Percentiles rank a stretch among this genome's conserved stretches.
Conservation (phyloP, 2,888 invertebrate species). For the Iphiclides podalirius region DNA sequence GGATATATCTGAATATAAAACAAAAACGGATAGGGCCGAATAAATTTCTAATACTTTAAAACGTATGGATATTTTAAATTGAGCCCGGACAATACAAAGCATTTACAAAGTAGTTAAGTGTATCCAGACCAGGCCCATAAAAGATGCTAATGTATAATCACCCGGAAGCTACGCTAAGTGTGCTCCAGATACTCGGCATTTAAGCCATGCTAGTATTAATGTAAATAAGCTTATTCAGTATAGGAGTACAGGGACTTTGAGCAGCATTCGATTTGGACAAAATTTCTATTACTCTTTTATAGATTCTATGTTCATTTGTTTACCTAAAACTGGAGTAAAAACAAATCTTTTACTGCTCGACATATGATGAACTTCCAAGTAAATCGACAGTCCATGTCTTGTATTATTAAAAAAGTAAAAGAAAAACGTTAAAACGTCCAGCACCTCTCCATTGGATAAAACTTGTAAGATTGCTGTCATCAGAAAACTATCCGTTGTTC, state of each 20-base stretch:
- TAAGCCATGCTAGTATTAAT: slow-evolving; percentile 5
- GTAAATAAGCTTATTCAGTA: slow-evolving; percentile 5
- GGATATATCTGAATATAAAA: no score
- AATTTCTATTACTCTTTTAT: no score
- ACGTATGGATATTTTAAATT: slow-evolving; percentile 5
- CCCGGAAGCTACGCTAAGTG: slow-evolving; percentile 10
- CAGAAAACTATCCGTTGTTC: slow-evolving; percentile 44
- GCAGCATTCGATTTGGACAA: slow-evolving; percentile 25
- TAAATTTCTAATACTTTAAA: not conserved
- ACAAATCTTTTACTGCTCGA: no score
- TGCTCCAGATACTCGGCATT: slow-evolving; percentile 5
- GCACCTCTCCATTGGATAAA: no score
- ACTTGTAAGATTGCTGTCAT: slow-evolving; percentile 53
- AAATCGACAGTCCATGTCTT: no score
- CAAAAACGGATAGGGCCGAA: no score
- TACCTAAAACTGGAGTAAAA: no score
- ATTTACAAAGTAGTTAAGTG: slow-evolving; percentile 7
- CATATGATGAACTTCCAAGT: no score
- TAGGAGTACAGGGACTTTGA: not conserved
- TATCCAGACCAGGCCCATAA: slow-evolving; percentile 8
- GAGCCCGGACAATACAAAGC: slow-evolving; percentile 1
- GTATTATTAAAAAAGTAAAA: no score
- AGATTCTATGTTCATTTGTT: no score
- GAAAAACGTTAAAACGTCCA: no score
- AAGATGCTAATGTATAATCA: slow-evolving; percentile 18